Evolutionary conservation across 2,888 invertebrate species (phyloP), one percentile per base, ranked within the genome.

Genomic region (Leptura quadrifasciata): DNA sequence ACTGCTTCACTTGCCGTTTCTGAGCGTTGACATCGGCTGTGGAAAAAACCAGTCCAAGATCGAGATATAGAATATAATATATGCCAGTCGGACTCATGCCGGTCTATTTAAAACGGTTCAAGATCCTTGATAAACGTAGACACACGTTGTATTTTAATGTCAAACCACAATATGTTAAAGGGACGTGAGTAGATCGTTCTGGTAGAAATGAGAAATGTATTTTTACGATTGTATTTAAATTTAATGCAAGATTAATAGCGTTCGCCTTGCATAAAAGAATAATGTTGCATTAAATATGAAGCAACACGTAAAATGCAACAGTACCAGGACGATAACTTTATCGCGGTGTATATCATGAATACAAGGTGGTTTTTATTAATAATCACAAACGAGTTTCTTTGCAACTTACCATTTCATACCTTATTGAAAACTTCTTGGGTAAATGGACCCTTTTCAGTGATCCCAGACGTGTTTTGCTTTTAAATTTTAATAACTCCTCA

Each of bases 91-190:
- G 83, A 81, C 81, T 84, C 81, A 82, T 81, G 80, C 84, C 84
- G 83, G 86, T 86, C 85, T 85, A 86, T 86, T 86, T 86, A 85
- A 86, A 86, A 84, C 84, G 77, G 85, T 81, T 84, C 84, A 79
- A 85, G 86, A 87, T 86, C 76, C 77, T 79, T 79, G 87, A 87
- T 87, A 87, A 86, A 80, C 69, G 76, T 72, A 77, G 85, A 85
- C 85, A 84, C 86, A 87, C 86, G 86, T 85, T 85, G 85, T 86
- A 87, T 86, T 86, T 87, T 86, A 86, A 85, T 82, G 85, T 86
- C 86, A 84, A 77, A 52, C 74, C 61, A 70, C 74, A 54, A 55
- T 61, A 71, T 75, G 71, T 73, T 35, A 47, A 27, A 31, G 58
- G 61, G 71, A 68, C 60, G 67, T 57, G 78, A 77, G 74, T 74